Percentiles rank a stretch among this genome's conserved stretches.
Evolutionary conservation across 2,888 invertebrate genomes (phyloP).

Genomic region (Zelleria hepariella): DNA sequence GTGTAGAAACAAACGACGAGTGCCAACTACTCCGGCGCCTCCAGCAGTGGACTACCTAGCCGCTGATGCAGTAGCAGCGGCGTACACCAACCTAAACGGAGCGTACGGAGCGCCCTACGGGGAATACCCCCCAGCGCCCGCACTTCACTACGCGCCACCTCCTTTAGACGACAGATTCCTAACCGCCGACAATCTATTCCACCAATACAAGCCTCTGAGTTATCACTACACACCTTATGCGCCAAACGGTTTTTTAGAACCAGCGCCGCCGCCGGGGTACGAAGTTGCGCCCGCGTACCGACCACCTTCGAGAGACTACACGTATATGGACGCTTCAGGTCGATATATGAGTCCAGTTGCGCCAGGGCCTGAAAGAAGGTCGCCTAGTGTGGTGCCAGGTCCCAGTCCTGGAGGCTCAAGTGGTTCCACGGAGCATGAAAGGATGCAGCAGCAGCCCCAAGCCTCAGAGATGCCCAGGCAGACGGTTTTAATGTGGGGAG

Average conservation of each 20-base stretch:
- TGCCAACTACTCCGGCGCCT: conserved; percentile 69
- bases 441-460: conserved; percentile 45
- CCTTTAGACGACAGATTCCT: conserved; percentile 78
- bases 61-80: conserved; percentile 79
- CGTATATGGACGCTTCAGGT: conserved; percentile 71
- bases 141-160: conserved; percentile 78
- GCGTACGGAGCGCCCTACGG: conserved; percentile 87
- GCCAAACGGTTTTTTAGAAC: conserved; percentile 88
- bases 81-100: conserved; percentile 85
- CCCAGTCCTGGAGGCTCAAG: conserved; percentile 61
- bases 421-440: conserved; percentile 54
- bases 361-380: conserved; percentile 75
- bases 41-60: conserved; percentile 80
- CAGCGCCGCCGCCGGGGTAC: conserved; percentile 73
- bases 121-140: conserved; percentile 77
- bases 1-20: conserved; percentile 86
- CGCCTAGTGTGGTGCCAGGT: conserved; percentile 71
- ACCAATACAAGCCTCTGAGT: conserved; percentile 90
- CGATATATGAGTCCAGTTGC: conserved; percentile 73
- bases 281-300: conserved; percentile 73
- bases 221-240: conserved; percentile 83
- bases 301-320: conserved; percentile 70
- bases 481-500: conserved; percentile 95
- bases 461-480: conserved; percentile 80
- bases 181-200: conserved; percentile 88